Evolutionary conservation across 2,797 vertebrate genomes (phyloP).

Genomic region (Cygnus olor): DNA sequence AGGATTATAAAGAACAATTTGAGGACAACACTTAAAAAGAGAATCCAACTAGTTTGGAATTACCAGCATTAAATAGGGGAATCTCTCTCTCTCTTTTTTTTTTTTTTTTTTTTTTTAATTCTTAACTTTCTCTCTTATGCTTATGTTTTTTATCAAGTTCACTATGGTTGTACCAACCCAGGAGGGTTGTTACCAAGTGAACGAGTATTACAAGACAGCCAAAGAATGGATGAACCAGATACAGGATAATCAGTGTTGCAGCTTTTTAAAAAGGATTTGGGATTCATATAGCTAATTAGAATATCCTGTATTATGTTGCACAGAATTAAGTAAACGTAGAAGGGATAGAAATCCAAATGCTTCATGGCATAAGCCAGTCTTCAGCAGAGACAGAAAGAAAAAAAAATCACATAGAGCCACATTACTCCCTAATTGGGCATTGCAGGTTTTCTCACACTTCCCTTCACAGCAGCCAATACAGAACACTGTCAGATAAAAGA

Average conservation of each 20-base stretch:
- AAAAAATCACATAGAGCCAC: background rate
- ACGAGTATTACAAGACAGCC: background rate
- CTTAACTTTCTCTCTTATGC: background rate
- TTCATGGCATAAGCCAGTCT: background rate
- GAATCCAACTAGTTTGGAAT: constrained; percentile 39
- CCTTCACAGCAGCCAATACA: constrained; percentile 30
- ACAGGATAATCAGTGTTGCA: background rate
- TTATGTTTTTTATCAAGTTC: background rate
- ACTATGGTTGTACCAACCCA: background rate
- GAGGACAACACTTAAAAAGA: constrained; percentile 39
- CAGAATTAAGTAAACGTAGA: background rate
- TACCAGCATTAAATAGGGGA: constrained; percentile 8
- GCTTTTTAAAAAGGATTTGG: background rate
- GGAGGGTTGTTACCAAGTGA: background rate
- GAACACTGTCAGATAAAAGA: constrained; percentile 19
- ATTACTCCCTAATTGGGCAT: constrained; percentile 17
- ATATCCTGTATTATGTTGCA: background rate
- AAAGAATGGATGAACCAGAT: background rate
- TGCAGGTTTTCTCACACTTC: constrained; percentile 38
- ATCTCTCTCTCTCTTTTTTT: background rate
- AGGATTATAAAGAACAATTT: background rate
- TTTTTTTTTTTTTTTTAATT: background rate
- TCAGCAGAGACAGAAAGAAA: constrained; percentile 48
- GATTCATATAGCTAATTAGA: background rate
- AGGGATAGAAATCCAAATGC: background rate